Evolutionary conservation across 2,797 vertebrate genomes (phyloP), one percentile per base, ranked within the genome.

Genomic region (Betta splendens): DNA sequence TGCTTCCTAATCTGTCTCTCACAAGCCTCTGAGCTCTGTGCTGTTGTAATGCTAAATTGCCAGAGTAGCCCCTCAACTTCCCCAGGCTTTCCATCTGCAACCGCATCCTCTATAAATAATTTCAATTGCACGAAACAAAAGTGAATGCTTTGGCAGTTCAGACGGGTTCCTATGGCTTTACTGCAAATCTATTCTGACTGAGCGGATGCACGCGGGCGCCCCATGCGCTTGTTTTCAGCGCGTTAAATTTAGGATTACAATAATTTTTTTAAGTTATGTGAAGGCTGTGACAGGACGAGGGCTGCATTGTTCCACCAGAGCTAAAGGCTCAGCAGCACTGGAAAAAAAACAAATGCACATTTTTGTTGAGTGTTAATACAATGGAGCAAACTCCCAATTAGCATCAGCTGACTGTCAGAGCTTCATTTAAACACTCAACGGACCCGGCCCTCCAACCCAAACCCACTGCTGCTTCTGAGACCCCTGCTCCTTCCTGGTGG

Each of bases 401-500:
- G 31, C 11, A 32, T 8, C 3, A 5, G 8, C 9, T 29, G 6
- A 17, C 15, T 32, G 3, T 33, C n/a, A n/a, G n/a, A n/a, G n/a
- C n/a, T n/a, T n/a, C n/a, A n/a, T n/a, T n/a, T n/a, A n/a, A n/a
- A n/a, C n/a, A n/a, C n/a, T n/a, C n/a, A n/a, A 58, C 8, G 22
- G 1, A 3, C 16, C 1, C 53, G 29, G 49, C 44, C n/a, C 35
- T 51, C 18, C n/a, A 38, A 5, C 36, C 40, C 10, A 36, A 46
- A 38, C 44, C 36, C 37, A 47, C 43, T 18, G 26, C 29, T 52
- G 3, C 26, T 1, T 64, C 16, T 11, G 33, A 62, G 59, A 54
- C 43, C 46, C 55, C 43, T 37, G 43, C 47, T 40, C 45, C 46
- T 65, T 37, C 42, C 25, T 25, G 58, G 36, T 55, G 56, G 28